Evolutionary conservation across 2,888 invertebrate species (phyloP).

Genomic region (Pollenia labialis): DNA sequence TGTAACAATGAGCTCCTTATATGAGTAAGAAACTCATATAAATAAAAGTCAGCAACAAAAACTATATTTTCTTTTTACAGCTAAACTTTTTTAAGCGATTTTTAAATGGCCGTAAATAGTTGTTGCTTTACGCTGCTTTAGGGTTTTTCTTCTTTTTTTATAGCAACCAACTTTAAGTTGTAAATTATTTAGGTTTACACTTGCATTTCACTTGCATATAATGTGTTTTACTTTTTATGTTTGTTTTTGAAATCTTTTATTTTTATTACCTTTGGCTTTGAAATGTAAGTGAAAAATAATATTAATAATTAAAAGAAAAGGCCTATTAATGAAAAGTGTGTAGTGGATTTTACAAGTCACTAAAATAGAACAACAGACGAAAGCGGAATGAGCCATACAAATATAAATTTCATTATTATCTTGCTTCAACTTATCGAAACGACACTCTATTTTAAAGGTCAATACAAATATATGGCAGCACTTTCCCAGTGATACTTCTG

Average conservation of each 20-base stretch:
- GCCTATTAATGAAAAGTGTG: neutral
- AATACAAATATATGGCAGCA: too few relatives aligned
- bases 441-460: too few relatives aligned
- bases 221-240: slow-evolving; percentile 20
- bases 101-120: slow-evolving; percentile 37
- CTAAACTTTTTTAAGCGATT: slow-evolving; percentile 10
- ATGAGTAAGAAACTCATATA: neutral
- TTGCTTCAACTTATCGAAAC: too few relatives aligned
- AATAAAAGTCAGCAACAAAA: slow-evolving; percentile 7
- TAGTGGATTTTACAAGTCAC: neutral
- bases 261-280: slow-evolving; percentile 43
- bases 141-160: neutral
- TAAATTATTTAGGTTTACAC: slow-evolving; percentile 39
- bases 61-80: neutral
- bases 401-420: too few relatives aligned
- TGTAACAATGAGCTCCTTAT: neutral
- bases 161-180: slow-evolving; percentile 35
- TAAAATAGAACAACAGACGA: neutral
- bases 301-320: neutral
- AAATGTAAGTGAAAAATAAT: neutral
- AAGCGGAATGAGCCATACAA: too few relatives aligned
- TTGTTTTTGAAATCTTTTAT: slow-evolving; percentile 5
- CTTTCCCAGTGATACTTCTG: too few relatives aligned
- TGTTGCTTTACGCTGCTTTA: neutral
- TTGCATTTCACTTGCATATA: slow-evolving; percentile 24